Base-by-base conservation (phyloP, 2,888 invertebrate genomes). In the Nemoura dubitans region DNA sequence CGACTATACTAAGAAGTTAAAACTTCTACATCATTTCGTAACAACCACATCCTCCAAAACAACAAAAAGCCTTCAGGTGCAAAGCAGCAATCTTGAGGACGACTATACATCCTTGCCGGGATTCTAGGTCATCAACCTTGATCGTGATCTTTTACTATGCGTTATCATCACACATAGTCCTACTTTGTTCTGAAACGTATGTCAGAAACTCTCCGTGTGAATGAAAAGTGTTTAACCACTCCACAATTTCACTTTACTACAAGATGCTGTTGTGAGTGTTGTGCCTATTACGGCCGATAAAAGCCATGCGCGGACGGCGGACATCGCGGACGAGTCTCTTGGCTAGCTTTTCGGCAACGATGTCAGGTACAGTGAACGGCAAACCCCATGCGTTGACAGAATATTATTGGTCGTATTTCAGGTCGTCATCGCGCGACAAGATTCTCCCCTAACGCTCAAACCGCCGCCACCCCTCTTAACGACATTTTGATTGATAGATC, bases 41-140 rank as follows among this genome's bases (percentile, higher is more conserved):
- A 59, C 59, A 21, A 59, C 16, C 21, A 59, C 16, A 36, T 36
- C 36, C 36, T 36, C 10, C 10, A 3, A 36, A 36, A 36, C 36
- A 10, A 36, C 36, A 36, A 36, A 59, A 21, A 59, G 59, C 59
- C 59, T 59, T 59, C 16, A 59, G 59, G 59, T 59, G 59, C 59
- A 59, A 2, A 59, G 16, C 59, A 36, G 36, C 10, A 36, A 36
- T 59, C 59, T 59, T 21, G 59, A 59, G 59, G 59, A 59, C 59
- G 59, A 21, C 59, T 59, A 21, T 21, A 21, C 59, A 21, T 36
- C 59, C 59, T 59, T 21, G 59, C 59, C 2, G 21, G 59, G 59
- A 59, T 59, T 59, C 59, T 59, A 21, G 59, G 59, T 59, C 59
- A 59, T 59, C 59, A 59, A 59, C 59, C 59, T 59, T 59, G 59